phyloP scores from a whole-genome alignment of 2,888 invertebrate genomes.

The Ormyrus labotus region DNA sequence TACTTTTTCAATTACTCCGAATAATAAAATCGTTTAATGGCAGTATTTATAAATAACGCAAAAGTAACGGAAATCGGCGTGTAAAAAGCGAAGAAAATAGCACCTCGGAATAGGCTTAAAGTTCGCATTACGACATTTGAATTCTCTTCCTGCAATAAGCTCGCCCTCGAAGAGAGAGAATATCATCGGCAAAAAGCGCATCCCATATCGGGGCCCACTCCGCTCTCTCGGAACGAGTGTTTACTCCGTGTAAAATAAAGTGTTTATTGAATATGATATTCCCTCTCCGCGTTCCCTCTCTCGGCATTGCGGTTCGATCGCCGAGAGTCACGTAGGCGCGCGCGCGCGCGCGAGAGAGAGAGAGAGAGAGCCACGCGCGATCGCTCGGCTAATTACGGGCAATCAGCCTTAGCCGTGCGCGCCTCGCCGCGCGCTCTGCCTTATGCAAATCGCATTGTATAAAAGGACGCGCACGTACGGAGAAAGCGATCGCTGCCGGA shows the following conservation, averaged over 20 bases:
- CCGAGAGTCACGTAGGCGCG: slow-evolving; percentile 27
- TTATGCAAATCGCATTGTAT: slow-evolving; percentile 68
- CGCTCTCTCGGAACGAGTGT: neutral
- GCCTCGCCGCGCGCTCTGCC: slow-evolving; percentile 55
- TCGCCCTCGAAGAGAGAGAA: no score
- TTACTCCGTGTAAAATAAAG: slow-evolving; percentile 34
- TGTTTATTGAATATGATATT: slow-evolving; percentile 39
- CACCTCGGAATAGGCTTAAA: no score
- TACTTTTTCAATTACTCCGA: no score
- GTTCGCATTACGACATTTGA: no score
- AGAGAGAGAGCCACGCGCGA: slow-evolving; percentile 63
- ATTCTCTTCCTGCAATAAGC: no score
- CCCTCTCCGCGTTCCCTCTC: neutral
- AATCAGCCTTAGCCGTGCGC: slow-evolving; percentile 61
- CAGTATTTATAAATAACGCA: no score
- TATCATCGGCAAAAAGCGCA: no score
- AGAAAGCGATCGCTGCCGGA: slow-evolving; percentile 58
- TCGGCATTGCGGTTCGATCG: slow-evolving; percentile 53
- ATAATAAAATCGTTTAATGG: no score
- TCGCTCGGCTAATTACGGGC: slow-evolving; percentile 73
- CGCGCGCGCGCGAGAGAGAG: neutral
- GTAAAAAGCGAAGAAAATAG: no score
- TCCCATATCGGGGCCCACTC: neutral
- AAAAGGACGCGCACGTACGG: slow-evolving; percentile 51
- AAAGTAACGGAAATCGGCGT: no score